Percentiles rank a stretch among this genome's conserved stretches.
Evolutionary conservation across 1,140 invertebrate species (phyloP).

Genomic region (Drosophila persimilis): DNA sequence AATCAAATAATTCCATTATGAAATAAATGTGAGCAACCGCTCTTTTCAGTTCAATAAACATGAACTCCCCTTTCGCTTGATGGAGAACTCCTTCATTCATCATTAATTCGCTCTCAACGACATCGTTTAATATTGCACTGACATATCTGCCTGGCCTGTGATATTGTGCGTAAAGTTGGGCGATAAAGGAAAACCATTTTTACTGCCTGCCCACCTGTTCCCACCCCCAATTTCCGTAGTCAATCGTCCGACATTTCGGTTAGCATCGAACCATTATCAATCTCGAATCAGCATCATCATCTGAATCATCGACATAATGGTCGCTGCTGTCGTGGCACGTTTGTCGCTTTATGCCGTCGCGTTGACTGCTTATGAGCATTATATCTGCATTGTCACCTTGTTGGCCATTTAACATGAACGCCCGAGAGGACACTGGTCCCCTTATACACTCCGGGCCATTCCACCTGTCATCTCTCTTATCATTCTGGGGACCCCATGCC

Average conservation of each 20-base stretch:
- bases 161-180: slow-evolving; percentile 67
- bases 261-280: slow-evolving; percentile 68
- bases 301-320: slow-evolving; percentile 47
- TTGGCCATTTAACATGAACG: slow-evolving; percentile 70
- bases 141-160: slow-evolving; percentile 43
- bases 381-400: slow-evolving; percentile 80
- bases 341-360: slow-evolving; percentile 43
- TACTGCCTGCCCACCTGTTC: slow-evolving; percentile 14
- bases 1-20: too few relatives aligned
- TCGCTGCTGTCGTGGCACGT: slow-evolving; percentile 26
- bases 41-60: neutral
- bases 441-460: neutral
- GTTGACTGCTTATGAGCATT: slow-evolving; percentile 62
- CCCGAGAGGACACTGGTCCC: slow-evolving; percentile 27
- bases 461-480: slow-evolving; percentile 6
- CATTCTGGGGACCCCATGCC: slow-evolving; percentile 7
- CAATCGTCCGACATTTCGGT: slow-evolving; percentile 53
- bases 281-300: slow-evolving; percentile 58
- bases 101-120: slow-evolving; percentile 20
- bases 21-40: too few relatives aligned
- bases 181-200: slow-evolving; percentile 56
- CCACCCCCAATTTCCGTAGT: neutral
- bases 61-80: neutral
- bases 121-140: slow-evolving; percentile 48
- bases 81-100: slow-evolving; percentile 18